Evolutionary conservation across 2,888 invertebrate genomes (phyloP), one percentile per base, ranked within the genome.

Genomic region (Dexiosoma caninum): DNA sequence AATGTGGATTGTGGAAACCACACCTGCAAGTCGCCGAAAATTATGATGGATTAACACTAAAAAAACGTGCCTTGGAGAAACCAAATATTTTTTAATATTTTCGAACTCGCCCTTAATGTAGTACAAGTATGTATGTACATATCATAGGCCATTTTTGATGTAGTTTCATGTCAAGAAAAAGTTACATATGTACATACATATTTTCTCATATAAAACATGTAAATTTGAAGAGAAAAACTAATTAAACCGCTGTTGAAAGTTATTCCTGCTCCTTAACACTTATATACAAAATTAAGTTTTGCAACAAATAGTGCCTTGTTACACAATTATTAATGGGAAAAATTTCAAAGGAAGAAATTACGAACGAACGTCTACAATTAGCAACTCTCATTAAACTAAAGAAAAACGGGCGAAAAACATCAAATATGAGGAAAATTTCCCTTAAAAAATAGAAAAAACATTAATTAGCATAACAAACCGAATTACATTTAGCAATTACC

Each of bases 381-480:
- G 75, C 40, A 49, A 49, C 57, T 75, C 32, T 59, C 42, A 40
- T 67, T 66, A 49, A 75, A 59, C 30, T 59, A n/a, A 59, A 32
- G 62, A 32, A 67, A 66, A 57, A 53, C 64, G 46, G n/a, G 19
- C 19, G 37, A 32, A 64, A 57, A 64, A 21, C 64, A 44, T 64
- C 21, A 46, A 64, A 53, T 53, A 35, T 32, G 53, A 62, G 37
- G 23, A 62, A 2, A 70, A 37, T 27, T 59, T 70, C 30, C 6
- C 5, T 37, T 2, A 5, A 35, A 35, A 46, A 37, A 42, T 7
- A 19, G 59, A 44, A 46, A 66, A 59, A 46, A 60, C 67, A 66
- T 67, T 75, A 67, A 75, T 75, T 75, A 75, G 75, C 75, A 67
- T 75, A 67, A 67, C 59, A 51, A 75, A 60, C 49, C 49, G 23